Evolutionary conservation across 2,113 vertebrate genomes (phyloP), one percentile per base, ranked within the genome.

Genomic region (Catharus minimus): DNA sequence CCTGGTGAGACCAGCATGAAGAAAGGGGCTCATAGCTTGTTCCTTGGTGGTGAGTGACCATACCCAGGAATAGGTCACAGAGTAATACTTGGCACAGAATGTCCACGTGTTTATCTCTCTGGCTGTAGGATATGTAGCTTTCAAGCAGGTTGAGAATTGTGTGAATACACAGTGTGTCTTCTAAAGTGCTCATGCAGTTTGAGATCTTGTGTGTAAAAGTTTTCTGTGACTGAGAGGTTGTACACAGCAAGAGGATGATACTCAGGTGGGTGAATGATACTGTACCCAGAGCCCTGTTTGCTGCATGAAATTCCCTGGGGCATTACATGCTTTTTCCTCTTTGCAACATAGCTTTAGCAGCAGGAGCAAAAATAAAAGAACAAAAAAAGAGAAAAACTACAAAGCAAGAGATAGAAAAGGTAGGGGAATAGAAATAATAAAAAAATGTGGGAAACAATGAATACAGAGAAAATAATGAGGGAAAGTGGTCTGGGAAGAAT

Each of bases 221-320:
- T 6, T 65, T 81, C 44, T 55, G 32, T 76, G 43, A 8, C 18
- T 77, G 24, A 64, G 44, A 72, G 13, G 11, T 4, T 43, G 33
- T 22, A 15, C 4, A 1, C 5, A 11, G 11, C 1, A 1, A 7
- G 41, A 55, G 5, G 66, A 9, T 38, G 55, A 27, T 41, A 12
- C 33, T 60, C 18, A 26, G 24, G 6, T 18, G 46, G n/a, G 9
- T 68, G 24, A 56, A 23, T 27, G 44, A 16, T 39, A 12, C 30
- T 75, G 39, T 46, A 33, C 7, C 9, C 5, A 26, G 32, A 66
- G 22, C 21, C 28, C 7, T 81, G 0, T 33, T 64, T n/a, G 10
- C 46, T 68, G 21, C 27, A 13, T n/a, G 26, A 55, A 39, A 17
- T 39, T 73, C 41, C 27, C 23, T 67, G 41, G 19, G 24, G 2